Percentiles rank a stretch among this genome's conserved stretches.
Conservation (phyloP, 2,113 vertebrate genomes). For the Cavia porcellus region DNA sequence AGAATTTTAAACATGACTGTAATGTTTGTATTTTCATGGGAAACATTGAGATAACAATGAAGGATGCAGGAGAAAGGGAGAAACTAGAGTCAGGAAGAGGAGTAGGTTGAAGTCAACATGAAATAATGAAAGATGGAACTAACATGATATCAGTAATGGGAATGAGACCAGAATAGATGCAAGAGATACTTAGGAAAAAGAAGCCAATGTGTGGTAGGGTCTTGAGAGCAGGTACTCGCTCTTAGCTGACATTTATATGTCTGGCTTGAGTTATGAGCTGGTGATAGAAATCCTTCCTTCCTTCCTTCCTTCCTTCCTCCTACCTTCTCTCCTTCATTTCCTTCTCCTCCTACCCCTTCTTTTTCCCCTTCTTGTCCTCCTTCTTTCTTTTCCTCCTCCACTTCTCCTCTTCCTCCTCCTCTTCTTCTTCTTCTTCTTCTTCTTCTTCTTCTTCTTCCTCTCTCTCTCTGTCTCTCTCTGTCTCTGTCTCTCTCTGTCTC, state of each 20-base stretch:
- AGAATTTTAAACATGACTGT: neutral
- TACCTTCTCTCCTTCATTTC: too few species aligned
- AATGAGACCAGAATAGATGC: neutral
- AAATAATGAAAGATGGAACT: neutral
- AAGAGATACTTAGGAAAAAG: neutral
- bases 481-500: accelerated
- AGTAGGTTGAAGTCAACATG: neutral
- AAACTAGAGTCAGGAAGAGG: neutral
- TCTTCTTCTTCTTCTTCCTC: too few species aligned
- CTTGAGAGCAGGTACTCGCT: neutral
- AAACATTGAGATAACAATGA: neutral
- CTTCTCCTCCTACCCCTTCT: too few species aligned
- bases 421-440: too few species aligned
- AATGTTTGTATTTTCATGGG: neutral
- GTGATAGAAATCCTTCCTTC: neutral
- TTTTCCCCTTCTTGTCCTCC: too few species aligned
- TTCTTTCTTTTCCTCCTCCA: too few species aligned
- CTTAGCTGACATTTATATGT: neutral
- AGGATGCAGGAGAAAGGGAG: neutral
- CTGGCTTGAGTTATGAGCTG: neutral
- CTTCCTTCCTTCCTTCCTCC: too few species aligned
- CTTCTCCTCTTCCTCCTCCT: too few species aligned
- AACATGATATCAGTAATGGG: neutral
- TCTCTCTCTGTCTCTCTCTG: too few species aligned
- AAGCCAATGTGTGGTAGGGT: neutral